These are phyloP conservation scores for Microctonus brassicae DNA, from an alignment of 2,888 invertebrate species.

Conservation along the genomic window DNA sequence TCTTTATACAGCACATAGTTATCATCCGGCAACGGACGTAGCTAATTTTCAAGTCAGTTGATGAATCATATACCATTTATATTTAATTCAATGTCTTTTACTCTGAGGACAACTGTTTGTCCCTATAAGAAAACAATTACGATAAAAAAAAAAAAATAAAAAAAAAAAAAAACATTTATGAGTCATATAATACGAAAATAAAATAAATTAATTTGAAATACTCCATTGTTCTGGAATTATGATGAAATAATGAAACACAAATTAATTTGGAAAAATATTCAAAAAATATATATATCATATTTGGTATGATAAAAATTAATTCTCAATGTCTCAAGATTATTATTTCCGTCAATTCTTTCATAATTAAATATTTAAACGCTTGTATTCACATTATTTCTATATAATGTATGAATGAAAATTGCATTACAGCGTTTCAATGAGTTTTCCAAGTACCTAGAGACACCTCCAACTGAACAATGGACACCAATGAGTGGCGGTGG, in stretches of 20 bases:
- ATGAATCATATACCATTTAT: background rate
- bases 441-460: constrained; percentile 62
- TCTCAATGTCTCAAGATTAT: background rate
- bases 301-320: background rate
- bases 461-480: constrained; percentile 65
- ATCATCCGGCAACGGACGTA: constrained; percentile 65
- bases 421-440: constrained; percentile 59
- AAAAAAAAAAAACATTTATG: background rate
- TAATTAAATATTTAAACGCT: background rate
- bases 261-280: background rate
- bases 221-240: background rate
- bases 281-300: background rate
- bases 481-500: constrained; percentile 48
- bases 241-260: no score
- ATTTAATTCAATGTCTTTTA: background rate
- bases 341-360: background rate
- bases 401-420: constrained; percentile 11
- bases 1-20: constrained; percentile 79
- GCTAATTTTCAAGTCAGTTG: constrained; percentile 56
- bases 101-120: background rate
- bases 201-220: background rate
- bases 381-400: background rate
- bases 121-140: background rate
- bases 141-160: background rate
- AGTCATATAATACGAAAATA: background rate